Percentiles rank a stretch among this genome's conserved stretches.
Evolutionary conservation across 2,797 vertebrate genomes (phyloP).

Genomic region (Sebastes itinus): DNA sequence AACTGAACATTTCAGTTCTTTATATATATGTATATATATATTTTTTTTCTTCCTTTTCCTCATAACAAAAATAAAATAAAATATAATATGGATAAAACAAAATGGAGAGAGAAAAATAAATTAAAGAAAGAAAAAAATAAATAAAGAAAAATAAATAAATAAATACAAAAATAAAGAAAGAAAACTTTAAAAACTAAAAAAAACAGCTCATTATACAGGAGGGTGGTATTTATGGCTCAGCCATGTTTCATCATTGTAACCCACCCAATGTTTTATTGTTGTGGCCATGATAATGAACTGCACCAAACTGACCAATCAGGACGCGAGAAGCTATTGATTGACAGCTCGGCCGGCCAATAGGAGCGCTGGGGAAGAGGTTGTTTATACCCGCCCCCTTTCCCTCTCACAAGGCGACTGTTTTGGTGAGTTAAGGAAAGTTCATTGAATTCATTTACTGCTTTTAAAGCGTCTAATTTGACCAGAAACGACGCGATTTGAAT

Average conservation of each 20-base stretch:
- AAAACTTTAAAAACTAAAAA: too few species aligned
- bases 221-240: not conserved
- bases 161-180: too few species aligned
- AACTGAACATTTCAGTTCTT: too few species aligned
- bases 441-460: constrained; percentile 64
- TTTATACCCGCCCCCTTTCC: constrained; percentile 59
- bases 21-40: too few species aligned
- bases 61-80: too few species aligned
- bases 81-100: too few species aligned
- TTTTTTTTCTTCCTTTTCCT: too few species aligned
- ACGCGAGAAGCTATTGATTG: not conserved
- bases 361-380: not conserved
- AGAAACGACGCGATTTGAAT: accelerated
- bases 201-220: not conserved
- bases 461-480: constrained; percentile 32
- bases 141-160: accelerated
- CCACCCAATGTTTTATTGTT: constrained; percentile 44
- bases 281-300: not conserved
- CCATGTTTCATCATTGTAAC: not conserved
- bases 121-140: too few species aligned
- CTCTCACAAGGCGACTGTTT: constrained; percentile 74
- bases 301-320: constrained; percentile 55
- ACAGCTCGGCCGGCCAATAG: constrained; percentile 38
- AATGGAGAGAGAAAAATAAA: too few species aligned
- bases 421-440: constrained; percentile 56